phyloP scores from a whole-genome alignment of 2,888 invertebrate species.

The Gibbula magus region DNA sequence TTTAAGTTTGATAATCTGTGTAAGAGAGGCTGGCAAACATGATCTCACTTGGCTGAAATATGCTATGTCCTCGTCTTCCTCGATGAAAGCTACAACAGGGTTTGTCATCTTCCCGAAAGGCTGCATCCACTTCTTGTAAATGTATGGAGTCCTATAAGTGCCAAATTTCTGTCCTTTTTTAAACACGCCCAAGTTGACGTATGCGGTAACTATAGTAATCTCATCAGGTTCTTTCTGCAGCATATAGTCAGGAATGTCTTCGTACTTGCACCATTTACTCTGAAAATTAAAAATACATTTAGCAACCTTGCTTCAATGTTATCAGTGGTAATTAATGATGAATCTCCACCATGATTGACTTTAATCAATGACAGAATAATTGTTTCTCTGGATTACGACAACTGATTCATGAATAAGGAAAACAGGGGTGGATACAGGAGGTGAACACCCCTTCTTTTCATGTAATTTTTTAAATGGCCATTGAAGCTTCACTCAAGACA shows the following conservation, averaged over 20 bases:
- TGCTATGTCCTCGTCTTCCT: slow-evolving; percentile 38
- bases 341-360: too few species aligned
- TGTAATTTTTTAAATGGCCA: too few species aligned
- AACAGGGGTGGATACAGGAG: too few species aligned
- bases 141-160: slow-evolving; percentile 39
- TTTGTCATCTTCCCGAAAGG: slow-evolving; percentile 40
- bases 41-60: slow-evolving; percentile 41
- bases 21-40: slow-evolving; percentile 37
- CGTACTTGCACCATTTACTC: slow-evolving; percentile 44
- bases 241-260: slow-evolving; percentile 38
- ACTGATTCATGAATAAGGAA: too few species aligned
- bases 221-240: slow-evolving; percentile 43
- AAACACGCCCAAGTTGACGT: slow-evolving; percentile 43
- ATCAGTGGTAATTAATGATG: too few species aligned
- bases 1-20: slow-evolving; percentile 40
- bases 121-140: slow-evolving; percentile 43
- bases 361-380: too few species aligned
- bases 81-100: slow-evolving; percentile 45
- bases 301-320: too few species aligned
- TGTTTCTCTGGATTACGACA: too few species aligned
- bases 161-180: slow-evolving; percentile 39
- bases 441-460: too few species aligned
- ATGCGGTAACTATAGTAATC: slow-evolving; percentile 48
- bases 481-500: too few species aligned
- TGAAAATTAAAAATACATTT: neutral